phyloP scores from a whole-genome alignment of 2,888 invertebrate genomes.

The Agonopterix subpropinquella region DNA sequence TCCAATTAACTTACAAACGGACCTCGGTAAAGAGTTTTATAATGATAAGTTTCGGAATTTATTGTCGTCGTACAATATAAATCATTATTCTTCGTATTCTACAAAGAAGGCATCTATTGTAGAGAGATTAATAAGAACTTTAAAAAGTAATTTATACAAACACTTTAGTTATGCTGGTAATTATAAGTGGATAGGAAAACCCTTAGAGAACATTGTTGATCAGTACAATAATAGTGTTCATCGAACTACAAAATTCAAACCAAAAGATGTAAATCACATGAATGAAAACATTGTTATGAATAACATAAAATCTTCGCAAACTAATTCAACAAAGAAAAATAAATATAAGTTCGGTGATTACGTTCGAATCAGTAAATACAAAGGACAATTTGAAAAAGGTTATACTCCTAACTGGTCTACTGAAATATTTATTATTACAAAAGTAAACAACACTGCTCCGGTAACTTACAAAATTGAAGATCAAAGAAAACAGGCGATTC shows the following conservation, averaged over 20 bases:
- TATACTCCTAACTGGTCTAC: slow-evolving; percentile 27
- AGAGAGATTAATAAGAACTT: not conserved
- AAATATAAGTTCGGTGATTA: slow-evolving; percentile 11
- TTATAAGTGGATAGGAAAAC: not conserved
- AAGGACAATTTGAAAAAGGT: slow-evolving; percentile 17
- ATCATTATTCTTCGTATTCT: slow-evolving; percentile 1
- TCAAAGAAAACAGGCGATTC: not conserved
- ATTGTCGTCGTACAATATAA: not conserved
- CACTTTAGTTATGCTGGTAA: not conserved
- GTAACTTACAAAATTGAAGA: slow-evolving; percentile 1
- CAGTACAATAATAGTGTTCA: slow-evolving; percentile 1
- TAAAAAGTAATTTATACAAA: slow-evolving; percentile 11
- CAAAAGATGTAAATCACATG: not conserved
- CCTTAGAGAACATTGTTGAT: not conserved
- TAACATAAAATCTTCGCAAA: not conserved
- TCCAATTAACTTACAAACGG: slow-evolving; percentile 12
- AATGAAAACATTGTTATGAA: not conserved
- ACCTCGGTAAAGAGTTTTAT: slow-evolving; percentile 9
- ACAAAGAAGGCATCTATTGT: not conserved
- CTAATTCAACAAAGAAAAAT: not conserved
- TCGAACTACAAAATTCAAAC: not conserved
- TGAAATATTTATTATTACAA: slow-evolving; percentile 22
- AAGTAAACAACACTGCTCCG: not conserved
- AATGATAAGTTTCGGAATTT: not conserved
- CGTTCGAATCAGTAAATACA: slow-evolving; percentile 22